phyloP scores from a whole-genome alignment of 2,797 vertebrate genomes.

The Xiphophorus birchmanni region DNA sequence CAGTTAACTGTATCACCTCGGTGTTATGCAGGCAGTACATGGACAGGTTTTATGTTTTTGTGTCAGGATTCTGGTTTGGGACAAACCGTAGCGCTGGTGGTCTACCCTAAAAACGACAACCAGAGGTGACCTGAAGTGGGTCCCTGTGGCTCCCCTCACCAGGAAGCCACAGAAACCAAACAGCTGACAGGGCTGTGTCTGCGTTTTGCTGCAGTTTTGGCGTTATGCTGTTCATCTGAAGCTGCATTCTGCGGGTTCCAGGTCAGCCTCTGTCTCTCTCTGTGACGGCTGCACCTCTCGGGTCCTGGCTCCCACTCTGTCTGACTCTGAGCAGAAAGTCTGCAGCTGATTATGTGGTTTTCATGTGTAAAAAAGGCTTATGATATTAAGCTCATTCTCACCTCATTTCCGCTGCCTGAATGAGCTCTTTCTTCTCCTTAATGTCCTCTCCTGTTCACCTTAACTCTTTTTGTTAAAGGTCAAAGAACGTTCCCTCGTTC shows the following conservation, averaged over 20 bases:
- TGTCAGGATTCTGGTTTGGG: too few species aligned
- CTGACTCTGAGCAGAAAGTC: conserved; percentile 1
- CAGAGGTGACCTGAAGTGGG: neutral
- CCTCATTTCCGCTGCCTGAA: neutral
- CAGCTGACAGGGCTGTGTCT: too few species aligned
- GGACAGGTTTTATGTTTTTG: too few species aligned
- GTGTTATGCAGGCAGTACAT: too few species aligned
- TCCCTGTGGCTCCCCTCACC: neutral
- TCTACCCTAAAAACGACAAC: neutral
- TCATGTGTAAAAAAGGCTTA: conserved; percentile 11
- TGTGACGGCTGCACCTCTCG: neutral
- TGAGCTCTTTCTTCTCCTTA: neutral
- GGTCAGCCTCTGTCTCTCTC: neutral
- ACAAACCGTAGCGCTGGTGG: too few species aligned
- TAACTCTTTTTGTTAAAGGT: conserved; percentile 43
- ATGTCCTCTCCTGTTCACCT: neutral
- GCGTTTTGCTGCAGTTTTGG: too few species aligned
- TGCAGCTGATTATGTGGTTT: conserved; percentile 5
- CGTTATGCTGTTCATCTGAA: neutral
- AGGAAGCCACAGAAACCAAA: neutral
- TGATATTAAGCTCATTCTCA: conserved; percentile 5
- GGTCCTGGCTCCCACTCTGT: neutral
- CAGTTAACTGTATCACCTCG: too few species aligned
- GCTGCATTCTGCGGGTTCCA: neutral
- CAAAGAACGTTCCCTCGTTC: conserved; percentile 24